These are phyloP conservation scores for Anolis sagrei DNA, from an alignment of 2,113 vertebrate genomes.

Conservation along the genomic window DNA sequence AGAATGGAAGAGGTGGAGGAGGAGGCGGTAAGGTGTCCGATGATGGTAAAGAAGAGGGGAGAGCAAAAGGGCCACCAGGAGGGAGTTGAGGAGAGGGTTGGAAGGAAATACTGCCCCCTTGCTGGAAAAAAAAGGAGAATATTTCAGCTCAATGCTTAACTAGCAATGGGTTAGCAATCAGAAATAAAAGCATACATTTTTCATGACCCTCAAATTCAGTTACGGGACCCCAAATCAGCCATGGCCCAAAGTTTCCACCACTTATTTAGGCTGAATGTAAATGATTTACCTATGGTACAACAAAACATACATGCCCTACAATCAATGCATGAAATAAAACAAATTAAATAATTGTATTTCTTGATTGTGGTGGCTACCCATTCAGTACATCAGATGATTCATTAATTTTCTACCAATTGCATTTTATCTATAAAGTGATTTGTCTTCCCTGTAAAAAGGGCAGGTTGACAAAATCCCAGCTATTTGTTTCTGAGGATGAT, in stretches of 20 bases:
- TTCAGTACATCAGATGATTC: neutral
- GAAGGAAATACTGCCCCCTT: conserved; percentile 77
- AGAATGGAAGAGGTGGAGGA: conserved; percentile 85
- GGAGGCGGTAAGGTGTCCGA: conserved; percentile 82
- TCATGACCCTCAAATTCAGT: too few species aligned
- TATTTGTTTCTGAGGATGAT: conserved; percentile 42
- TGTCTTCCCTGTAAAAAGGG: neutral
- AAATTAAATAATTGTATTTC: neutral
- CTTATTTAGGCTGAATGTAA: too few species aligned
- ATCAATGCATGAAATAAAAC: neutral
- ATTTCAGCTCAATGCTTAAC: neutral
- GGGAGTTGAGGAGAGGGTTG: conserved; percentile 77
- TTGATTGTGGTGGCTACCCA: neutral
- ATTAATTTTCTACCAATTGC: neutral
- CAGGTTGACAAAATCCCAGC: neutral
- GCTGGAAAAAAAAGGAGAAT: conserved; percentile 54
- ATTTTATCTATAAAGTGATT: neutral
- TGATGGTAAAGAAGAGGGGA: conserved; percentile 78
- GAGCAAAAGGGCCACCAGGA: conserved; percentile 82
- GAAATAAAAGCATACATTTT: too few species aligned
- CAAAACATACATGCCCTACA: neutral
- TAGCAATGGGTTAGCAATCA: too few species aligned
- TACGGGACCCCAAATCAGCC: too few species aligned
- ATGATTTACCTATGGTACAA: neutral
- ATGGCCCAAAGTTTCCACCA: too few species aligned